Evolutionary conservation across 2,888 invertebrate genomes (phyloP).

Genomic region (Ecliptopera silaceata): DNA sequence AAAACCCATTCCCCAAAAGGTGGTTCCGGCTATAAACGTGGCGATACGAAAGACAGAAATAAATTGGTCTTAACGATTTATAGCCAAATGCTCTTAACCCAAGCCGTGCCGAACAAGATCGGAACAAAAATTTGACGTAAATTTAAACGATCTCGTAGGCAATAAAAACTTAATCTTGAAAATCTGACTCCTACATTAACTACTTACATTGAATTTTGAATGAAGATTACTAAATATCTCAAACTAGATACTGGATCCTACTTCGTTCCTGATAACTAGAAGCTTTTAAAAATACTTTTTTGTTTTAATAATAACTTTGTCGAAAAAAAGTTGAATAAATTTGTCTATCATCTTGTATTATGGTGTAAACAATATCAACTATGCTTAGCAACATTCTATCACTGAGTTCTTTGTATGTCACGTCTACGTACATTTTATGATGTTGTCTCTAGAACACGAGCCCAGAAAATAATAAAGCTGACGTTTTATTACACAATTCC

Average conservation of each 20-base stretch:
- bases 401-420: conserved; percentile 65
- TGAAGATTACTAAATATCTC: too few relatives aligned
- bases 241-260: too few relatives aligned
- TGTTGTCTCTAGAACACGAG: conserved; percentile 46
- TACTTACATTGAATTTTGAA: too few relatives aligned
- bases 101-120: conserved; percentile 52
- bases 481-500: conserved; percentile 31
- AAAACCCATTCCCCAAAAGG: conserved; percentile 57
- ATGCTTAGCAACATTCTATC: conserved; percentile 38
- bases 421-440: conserved; percentile 51
- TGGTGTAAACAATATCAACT: not conserved
- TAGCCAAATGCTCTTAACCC: conserved; percentile 79
- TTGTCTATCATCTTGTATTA: too few relatives aligned
- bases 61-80: conserved; percentile 77
- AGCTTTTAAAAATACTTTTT: too few relatives aligned
- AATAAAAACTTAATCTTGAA: conserved; percentile 9
- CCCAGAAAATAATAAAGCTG: conserved; percentile 38
- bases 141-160: conserved; percentile 36
- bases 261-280: too few relatives aligned
- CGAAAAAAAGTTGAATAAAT: too few relatives aligned
- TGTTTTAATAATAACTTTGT: too few relatives aligned
- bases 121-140: conserved; percentile 55
- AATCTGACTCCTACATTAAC: conserved; percentile 43
- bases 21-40: conserved; percentile 57
- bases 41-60: conserved; percentile 66